Conservation (phyloP, 2,797 vertebrate species). For the Pteronotus mesoamericanus region DNA sequence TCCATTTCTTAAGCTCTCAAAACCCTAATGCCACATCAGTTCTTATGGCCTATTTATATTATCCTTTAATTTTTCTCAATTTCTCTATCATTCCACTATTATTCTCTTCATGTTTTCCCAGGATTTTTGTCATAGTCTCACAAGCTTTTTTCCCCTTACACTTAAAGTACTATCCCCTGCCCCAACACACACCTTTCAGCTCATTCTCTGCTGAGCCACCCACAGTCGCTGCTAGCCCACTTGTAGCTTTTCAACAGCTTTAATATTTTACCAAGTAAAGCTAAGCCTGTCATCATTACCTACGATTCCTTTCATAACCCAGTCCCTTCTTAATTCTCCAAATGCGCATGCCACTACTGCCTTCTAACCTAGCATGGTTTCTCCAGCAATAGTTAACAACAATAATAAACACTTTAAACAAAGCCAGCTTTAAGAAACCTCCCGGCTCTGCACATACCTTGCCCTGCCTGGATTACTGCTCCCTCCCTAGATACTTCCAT, state of each 20-base stretch:
- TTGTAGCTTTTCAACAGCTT: neutral
- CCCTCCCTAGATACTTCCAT: neutral
- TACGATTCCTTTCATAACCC: neutral
- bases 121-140: neutral
- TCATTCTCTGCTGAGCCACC: neutral
- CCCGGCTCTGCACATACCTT: neutral
- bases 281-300: neutral
- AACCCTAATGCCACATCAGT: neutral
- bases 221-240: neutral
- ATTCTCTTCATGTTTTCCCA: neutral
- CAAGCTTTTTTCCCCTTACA: neutral
- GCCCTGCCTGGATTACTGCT: neutral
- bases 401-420: neutral
- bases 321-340: neutral
- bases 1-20: neutral
- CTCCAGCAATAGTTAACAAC: neutral
- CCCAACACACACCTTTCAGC: neutral
- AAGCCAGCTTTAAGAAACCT: neutral
- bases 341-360: neutral
- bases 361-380: neutral
- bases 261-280: neutral
- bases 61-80: neutral
- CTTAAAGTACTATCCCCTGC: neutral
- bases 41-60: fast-evolving
- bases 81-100: neutral